These are phyloP conservation scores for Felis catus DNA, from an alignment of 2,113 vertebrate species.

Conservation along the genomic window DNA sequence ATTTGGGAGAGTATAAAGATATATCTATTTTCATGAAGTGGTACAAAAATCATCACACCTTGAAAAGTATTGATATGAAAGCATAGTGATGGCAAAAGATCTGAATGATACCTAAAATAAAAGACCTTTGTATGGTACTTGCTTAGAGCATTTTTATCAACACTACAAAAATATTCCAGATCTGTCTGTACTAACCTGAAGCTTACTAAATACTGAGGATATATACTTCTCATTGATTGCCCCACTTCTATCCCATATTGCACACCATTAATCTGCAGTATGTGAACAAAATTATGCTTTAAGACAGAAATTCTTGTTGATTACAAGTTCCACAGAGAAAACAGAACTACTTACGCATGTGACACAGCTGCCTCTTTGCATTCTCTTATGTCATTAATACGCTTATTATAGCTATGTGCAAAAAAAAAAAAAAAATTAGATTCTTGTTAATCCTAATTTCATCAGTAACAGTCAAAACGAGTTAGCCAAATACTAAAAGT, in stretches of 20 bases:
- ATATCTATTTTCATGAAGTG: not conserved
- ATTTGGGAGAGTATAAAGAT: not conserved
- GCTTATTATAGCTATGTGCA: constrained; percentile 95
- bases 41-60: not conserved
- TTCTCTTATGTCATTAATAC: constrained; percentile 98
- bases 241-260: not conserved
- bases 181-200: not conserved
- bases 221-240: not conserved
- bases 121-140: not conserved
- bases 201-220: not conserved
- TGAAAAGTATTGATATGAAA: not conserved
- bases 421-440: constrained; percentile 59
- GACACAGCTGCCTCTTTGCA: constrained; percentile 98
- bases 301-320: constrained; percentile 23
- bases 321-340: constrained; percentile 30
- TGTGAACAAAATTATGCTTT: constrained; percentile 42
- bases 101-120: not conserved
- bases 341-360: constrained; percentile 91
- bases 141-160: not conserved
- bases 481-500: constrained; percentile 30
- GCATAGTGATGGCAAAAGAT: not conserved
- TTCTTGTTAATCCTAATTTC: constrained; percentile 32
- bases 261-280: not conserved
- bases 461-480: constrained; percentile 39
- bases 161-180: constrained; percentile 39